Evolutionary conservation across 1,140 invertebrate species (phyloP), one percentile per base, ranked within the genome.

Genomic region (Parapsyche elsis): DNA sequence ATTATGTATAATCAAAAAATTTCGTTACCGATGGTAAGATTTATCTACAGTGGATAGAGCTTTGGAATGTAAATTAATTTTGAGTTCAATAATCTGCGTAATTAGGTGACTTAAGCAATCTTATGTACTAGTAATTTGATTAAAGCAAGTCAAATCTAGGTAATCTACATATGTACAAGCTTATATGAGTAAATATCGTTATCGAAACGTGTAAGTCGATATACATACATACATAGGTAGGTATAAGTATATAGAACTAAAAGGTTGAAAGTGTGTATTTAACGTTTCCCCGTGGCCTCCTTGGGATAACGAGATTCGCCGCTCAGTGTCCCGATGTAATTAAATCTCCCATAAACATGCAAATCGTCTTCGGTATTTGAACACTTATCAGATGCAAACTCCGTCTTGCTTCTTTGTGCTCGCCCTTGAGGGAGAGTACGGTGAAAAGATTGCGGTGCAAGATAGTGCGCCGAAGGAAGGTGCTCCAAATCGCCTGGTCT

Each of bases 261-360:
- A 53, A 53, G 49, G 49, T 16, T 53, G 16, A 53, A 16, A 71
- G 23, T 16, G 30, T 45, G 30, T 5, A 67, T 67, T 77, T 23
- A 21, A 67, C 71, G 49, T 30, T 76, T 46, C 71, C 70, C 80
- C 21, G 46, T 71, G 14, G 57, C 73, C 70, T 79, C 71, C 78
- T 59, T 74, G 71, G 53, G 21, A 23, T 45, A 59, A 38, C 26
- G 23, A 44, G 70, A 7, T 38, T 44, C 64, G 78, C n/a, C 44
- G 16, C 38, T 53, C 49, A 26, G 53, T 59, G 30, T 79, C 75
- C 64, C 71, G 26, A 14, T 74, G 70, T 82, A 82, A 80, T 82
- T 82, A 82, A 82, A 82, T 82, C 78, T 70, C 45, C 78, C 64
- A 82, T 82, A 82, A 82, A 82, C 81, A 82, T 82, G 81, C 81